Evolutionary conservation across 2,888 invertebrate species (phyloP).

Genomic region (Lycia hirtaria): DNA sequence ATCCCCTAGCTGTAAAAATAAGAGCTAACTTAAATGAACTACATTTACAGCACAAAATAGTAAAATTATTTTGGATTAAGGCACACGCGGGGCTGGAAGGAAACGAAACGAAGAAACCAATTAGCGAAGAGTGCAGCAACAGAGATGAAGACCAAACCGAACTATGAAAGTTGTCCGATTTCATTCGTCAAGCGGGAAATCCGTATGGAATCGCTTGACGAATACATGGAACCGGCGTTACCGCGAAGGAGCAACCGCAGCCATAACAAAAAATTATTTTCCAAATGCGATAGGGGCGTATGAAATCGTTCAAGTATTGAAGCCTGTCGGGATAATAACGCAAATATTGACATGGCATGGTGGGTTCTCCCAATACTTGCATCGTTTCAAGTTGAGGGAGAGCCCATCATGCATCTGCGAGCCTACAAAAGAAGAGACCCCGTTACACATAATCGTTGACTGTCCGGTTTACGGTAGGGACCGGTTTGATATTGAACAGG

Average conservation of each 20-base stretch:
- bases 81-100: constrained; percentile 22
- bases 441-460: too few species aligned
- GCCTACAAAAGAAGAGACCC: too few species aligned
- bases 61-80: constrained; percentile 15
- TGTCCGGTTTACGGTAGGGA: too few species aligned
- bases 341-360: too few species aligned
- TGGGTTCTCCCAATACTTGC: too few species aligned
- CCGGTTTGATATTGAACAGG: too few species aligned
- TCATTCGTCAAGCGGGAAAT: constrained; percentile 19
- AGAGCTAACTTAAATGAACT: neutral
- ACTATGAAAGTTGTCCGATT: constrained; percentile 10
- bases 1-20: constrained; percentile 9
- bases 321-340: too few species aligned
- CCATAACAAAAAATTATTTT: constrained; percentile 6
- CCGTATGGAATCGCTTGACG: neutral
- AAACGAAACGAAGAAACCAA: constrained; percentile 20
- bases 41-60: neutral
- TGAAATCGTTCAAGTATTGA: too few species aligned
- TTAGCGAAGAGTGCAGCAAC: constrained; percentile 23
- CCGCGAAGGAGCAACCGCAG: neutral
- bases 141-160: neutral
- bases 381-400: too few species aligned
- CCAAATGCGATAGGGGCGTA: too few species aligned
- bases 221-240: constrained; percentile 17
- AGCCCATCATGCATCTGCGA: too few species aligned